phyloP scores from a whole-genome alignment of 1,140 invertebrate species.

The Euglossa dilemma region DNA sequence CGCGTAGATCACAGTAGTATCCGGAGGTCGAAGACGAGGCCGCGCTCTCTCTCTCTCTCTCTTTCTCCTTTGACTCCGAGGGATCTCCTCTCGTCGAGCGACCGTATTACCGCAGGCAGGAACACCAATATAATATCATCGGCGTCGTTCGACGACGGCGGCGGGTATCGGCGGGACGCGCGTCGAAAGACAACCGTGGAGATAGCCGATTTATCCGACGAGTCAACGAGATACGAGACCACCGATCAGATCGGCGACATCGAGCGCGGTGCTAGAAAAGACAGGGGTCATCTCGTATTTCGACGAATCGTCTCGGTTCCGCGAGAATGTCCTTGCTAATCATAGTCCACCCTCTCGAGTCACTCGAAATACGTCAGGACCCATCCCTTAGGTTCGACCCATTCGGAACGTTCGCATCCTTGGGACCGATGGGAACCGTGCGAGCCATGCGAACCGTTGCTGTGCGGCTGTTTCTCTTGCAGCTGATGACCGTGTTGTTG shows the following conservation, averaged over 20 bases:
- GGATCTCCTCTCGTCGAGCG: neutral
- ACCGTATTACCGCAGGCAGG: neutral
- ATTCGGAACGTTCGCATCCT: conserved; percentile 2
- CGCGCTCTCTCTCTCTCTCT: neutral
- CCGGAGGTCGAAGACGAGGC: conserved; percentile 26
- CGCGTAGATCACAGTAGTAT: conserved; percentile 52
- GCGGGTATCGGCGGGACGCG: too few relatives aligned
- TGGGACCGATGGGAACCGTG: conserved; percentile 72
- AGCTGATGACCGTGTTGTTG: conserved; percentile 54
- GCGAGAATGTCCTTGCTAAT: conserved; percentile 51
- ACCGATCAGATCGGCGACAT: neutral
- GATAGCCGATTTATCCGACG: conserved; percentile 3
- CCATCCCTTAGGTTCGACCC: conserved; percentile 1
- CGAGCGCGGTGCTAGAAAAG: conserved; percentile 11
- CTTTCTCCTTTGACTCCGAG: neutral
- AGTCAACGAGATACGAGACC: neutral
- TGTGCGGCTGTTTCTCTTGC: conserved; percentile 61
- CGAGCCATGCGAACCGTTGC: conserved; percentile 64
- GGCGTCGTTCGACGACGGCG: neutral
- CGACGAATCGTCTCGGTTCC: conserved; percentile 63
- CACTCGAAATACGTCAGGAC: conserved; percentile 64
- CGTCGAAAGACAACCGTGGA: neutral
- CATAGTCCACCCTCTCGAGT: conserved; percentile 65
- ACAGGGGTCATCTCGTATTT: conserved; percentile 57
- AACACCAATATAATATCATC: neutral